phyloP scores from a whole-genome alignment of 2,113 vertebrate genomes.

The Chelonoidis abingdonii region DNA sequence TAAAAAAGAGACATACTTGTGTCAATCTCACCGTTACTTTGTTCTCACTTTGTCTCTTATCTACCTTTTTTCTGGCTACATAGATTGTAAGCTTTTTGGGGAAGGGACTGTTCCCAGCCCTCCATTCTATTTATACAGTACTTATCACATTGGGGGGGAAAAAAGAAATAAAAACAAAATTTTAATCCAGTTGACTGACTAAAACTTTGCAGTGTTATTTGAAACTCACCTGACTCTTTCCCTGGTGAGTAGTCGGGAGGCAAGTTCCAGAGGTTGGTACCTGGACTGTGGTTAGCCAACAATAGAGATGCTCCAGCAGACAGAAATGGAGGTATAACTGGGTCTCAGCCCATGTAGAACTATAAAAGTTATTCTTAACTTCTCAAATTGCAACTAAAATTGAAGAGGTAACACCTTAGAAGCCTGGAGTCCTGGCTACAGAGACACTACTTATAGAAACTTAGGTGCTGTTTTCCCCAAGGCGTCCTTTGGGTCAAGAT shows the following conservation, averaged over 20 bases:
- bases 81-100: not conserved
- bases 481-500: not conserved
- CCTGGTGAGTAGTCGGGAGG: not conserved
- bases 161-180: not conserved
- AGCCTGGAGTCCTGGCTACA: not conserved
- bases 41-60: not conserved
- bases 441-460: not conserved
- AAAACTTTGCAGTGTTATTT: fast-evolving
- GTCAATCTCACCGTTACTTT: not conserved
- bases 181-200: not conserved
- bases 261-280: fast-evolving
- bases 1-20: too few relatives aligned
- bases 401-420: not conserved
- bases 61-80: not conserved
- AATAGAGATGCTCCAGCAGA: fast-evolving
- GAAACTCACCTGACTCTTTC: fast-evolving
- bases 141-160: not conserved
- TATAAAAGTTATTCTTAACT: not conserved
- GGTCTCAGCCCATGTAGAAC: not conserved
- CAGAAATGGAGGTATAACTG: fast-evolving
- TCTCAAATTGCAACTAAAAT: not conserved
- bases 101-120: not conserved
- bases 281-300: not conserved
- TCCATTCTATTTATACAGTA: not conserved
- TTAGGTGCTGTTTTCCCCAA: not conserved